Evolutionary conservation across 2,113 vertebrate genomes (phyloP), one percentile per base, ranked within the genome.

Genomic region (Hipposideros armiger): DNA sequence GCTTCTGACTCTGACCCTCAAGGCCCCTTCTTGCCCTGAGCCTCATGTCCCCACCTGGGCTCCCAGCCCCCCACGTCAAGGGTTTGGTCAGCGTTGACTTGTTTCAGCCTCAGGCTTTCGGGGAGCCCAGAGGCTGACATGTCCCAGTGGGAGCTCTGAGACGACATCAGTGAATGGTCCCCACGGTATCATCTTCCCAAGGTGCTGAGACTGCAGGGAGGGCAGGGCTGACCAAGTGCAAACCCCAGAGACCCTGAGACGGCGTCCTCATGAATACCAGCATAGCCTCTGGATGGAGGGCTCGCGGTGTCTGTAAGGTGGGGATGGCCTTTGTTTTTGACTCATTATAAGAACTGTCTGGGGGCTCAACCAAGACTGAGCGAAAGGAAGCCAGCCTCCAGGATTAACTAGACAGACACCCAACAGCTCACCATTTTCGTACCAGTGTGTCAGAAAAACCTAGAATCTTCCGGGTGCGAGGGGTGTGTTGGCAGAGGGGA

Each of bases 201-300:
- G 66, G 64, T 1, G 4, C 80, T n/a, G 56, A 70, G 56, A 45
- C 72, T 58, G 10, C 0, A 1, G 58, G 45, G 10, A 8, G 36
- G 50, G 42, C 3, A 0, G 10, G 42, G 17, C 24, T 40, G 24
- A 2, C 1, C 45, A 4, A 4, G 24, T 14, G 6, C 52, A 40
- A 26, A 30, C 24, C 9, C 10, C n/a, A 19, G 9, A 73, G n/a
- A 30, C 8, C 42, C 30, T 2, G 26, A 28, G 32, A 20, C 45
- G 2, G 30, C 5, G 15, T 8, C 14, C 16, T 56, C 24, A 1
- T 3, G 28, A 14, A 2, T 0, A 2, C 11, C 24, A 5, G 45
- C 15, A 5, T 9, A 10, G 13, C 11, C 0, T 0, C n/a, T 2
- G 32, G 64, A 28, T 5, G 0, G 32, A 36, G 15, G 32, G 47